Evolutionary conservation across 2,888 invertebrate genomes (phyloP), one percentile per base, ranked within the genome.

Genomic region (Myopa tessellatipennis): DNA sequence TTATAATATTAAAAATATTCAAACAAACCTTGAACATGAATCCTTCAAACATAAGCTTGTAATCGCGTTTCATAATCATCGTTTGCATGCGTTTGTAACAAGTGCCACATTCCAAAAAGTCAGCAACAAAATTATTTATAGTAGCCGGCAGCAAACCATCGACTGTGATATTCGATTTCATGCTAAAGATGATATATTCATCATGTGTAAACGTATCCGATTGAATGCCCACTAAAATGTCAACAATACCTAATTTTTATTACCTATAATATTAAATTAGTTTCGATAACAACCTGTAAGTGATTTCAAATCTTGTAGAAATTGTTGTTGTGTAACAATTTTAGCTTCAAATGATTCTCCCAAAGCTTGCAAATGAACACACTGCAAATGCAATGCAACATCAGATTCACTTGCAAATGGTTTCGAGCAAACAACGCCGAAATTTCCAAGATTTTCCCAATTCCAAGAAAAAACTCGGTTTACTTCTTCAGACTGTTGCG

Each of bases 171-270:
- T 90, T 85, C 0, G 90, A 86, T 77, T 87, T 87, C 87, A 92
- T 88, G 61, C 85, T 84, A 82, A 92, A 92, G 61, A 88, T 85
- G 3, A 87, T 83, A 52, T 89, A 88, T n/a, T 89, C 84, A 72
- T 88, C 89, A 80, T 89, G 90, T 0, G 88, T 86, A 83, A 92
- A 92, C 0, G 91, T 91, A 69, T 86, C 90, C 73, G 92, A 92
- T 85, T 91, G 91, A 79, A 92, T 87, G 5, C 92, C 92, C 88
- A 92, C 92, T 91, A 45, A 58, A 76, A 61, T 52, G 40, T 14
- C 1, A 7, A 6, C 26, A 63, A 26, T 26, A 5, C 26, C 1
- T 26, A 45, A 45, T 8, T 45, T 45, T 1, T 10, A 10, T 45
- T 45, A 45, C 3, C 45, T 8, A 8, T 26, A 26, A 26, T 26